phyloP scores from a whole-genome alignment of 2,797 vertebrate species.

The Moxostoma hubbsi region DNA sequence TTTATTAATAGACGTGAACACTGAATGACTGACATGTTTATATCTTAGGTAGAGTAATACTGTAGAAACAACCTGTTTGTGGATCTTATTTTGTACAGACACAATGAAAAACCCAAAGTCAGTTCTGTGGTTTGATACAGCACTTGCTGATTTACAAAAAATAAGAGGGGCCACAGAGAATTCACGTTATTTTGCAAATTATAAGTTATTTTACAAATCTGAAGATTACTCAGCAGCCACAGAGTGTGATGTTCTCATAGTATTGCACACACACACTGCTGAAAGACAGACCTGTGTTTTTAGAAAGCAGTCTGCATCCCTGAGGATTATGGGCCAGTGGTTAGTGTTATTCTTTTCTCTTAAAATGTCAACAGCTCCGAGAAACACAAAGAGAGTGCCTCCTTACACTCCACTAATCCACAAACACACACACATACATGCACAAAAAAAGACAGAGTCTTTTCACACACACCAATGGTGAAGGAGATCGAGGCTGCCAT shows the following conservation, averaged over 20 bases:
- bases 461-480: conserved; percentile 51
- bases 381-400: conserved; percentile 39
- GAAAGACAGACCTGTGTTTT: conserved; percentile 37
- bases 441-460: background rate
- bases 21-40: background rate
- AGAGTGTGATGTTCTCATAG: conserved; percentile 26
- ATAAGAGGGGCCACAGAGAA: conserved; percentile 10
- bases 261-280: background rate
- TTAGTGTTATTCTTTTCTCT: conserved; percentile 46
- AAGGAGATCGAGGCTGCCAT: conserved; percentile 93
- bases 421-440: conserved; percentile 22
- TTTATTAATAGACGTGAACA: background rate
- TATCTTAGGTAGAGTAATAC: background rate
- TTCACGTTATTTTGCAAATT: conserved; percentile 32
- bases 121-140: background rate
- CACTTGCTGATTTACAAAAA: conserved; percentile 6
- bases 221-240: conserved; percentile 12
- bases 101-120: background rate
- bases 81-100: background rate
- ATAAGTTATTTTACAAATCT: conserved; percentile 42
- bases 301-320: conserved; percentile 34
- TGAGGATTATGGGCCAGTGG: conserved; percentile 44
- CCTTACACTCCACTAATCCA: conserved; percentile 27
- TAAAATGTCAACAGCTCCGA: conserved; percentile 40
- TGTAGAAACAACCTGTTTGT: background rate